These are phyloP conservation scores for Synaphobranchus kaupii DNA, from an alignment of 2,797 vertebrate species.

Conservation along the genomic window DNA sequence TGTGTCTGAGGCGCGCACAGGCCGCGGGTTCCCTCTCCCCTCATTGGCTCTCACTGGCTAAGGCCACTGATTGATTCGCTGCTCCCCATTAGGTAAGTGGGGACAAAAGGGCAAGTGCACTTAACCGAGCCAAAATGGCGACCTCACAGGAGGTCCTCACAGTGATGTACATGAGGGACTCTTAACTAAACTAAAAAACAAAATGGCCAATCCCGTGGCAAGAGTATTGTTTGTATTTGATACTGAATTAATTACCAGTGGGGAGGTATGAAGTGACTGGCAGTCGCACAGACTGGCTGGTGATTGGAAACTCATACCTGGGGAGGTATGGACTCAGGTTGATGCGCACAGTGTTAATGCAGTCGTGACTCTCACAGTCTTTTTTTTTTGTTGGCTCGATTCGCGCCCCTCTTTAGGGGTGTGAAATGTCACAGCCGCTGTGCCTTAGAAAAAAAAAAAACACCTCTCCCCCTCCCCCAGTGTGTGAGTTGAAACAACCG, in stretches of 20 bases:
- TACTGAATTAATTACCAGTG: constrained; percentile 38
- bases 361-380: not conserved
- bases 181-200: not conserved
- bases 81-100: constrained; percentile 74
- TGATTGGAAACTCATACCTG: not conserved
- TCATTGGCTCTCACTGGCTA: constrained; percentile 65
- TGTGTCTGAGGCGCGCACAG: constrained; percentile 50
- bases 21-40: constrained; percentile 58
- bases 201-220: constrained; percentile 7
- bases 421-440: not conserved
- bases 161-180: constrained; percentile 19
- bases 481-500: not conserved
- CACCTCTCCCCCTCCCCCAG: not conserved
- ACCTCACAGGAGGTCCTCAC: constrained; percentile 26
- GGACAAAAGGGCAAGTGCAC: constrained; percentile 75
- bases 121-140: constrained; percentile 53
- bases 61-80: constrained; percentile 75
- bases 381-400: not conserved
- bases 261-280: constrained; percentile 28
- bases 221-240: constrained; percentile 21
- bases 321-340: not conserved
- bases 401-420: not conserved
- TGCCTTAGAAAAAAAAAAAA: not conserved
- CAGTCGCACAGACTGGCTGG: not conserved
- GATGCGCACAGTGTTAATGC: not conserved